Conservation (phyloP, 2,797 vertebrate species). For the Pogonophryne albipinna region DNA sequence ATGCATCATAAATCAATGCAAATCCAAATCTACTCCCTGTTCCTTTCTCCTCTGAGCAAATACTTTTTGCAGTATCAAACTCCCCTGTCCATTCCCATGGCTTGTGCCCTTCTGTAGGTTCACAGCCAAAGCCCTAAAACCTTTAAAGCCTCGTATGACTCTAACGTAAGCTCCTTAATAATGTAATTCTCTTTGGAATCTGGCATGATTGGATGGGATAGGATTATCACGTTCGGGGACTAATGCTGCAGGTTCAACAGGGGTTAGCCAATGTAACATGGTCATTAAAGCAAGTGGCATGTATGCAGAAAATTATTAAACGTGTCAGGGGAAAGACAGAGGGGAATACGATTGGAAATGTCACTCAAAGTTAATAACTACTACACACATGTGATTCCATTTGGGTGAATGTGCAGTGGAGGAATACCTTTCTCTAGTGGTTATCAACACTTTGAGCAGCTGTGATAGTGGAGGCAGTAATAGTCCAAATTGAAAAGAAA, state of each 20-base stretch:
- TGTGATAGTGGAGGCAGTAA: neutral
- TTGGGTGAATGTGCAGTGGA: neutral
- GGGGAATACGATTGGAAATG: constrained; percentile 21
- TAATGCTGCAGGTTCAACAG: constrained; percentile 66
- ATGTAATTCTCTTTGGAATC: constrained; percentile 91
- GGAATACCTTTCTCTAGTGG: neutral
- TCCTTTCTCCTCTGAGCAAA: neutral
- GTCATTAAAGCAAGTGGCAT: constrained; percentile 49
- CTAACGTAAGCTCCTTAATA: constrained; percentile 86
- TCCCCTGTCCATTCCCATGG: constrained; percentile 66
- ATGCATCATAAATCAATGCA: neutral
- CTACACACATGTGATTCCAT: neutral
- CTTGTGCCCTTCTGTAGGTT: constrained; percentile 42
- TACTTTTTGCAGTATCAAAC: constrained; percentile 50
- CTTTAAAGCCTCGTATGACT: constrained; percentile 78
- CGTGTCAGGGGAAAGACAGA: neutral
- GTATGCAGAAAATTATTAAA: constrained; percentile 58
- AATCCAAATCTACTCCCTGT: neutral
- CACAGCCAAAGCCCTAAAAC: constrained; percentile 72
- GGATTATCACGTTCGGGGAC: constrained; percentile 78
- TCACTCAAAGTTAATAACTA: constrained; percentile 26
- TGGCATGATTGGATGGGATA: constrained; percentile 73
- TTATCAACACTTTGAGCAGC: neutral
- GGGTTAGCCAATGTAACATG: constrained; percentile 62
- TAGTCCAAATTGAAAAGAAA: neutral